Percentiles rank a stretch among this genome's conserved stretches.
Evolutionary conservation across 2,113 vertebrate species (phyloP).

Genomic region (Paedocypris sp.): DNA sequence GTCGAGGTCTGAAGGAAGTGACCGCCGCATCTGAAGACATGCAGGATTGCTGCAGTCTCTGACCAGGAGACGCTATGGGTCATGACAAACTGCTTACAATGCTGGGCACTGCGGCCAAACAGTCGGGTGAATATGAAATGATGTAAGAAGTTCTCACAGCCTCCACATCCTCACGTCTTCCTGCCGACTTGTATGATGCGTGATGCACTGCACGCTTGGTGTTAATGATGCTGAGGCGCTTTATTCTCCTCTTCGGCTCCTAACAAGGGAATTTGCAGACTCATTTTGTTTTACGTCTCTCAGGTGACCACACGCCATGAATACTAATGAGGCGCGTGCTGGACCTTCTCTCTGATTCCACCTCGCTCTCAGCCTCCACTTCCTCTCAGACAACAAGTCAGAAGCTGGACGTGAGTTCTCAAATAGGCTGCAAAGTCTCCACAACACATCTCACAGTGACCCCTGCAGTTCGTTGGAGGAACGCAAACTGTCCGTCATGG

Average conservation of each 20-base stretch:
- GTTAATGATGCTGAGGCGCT: constrained; percentile 21
- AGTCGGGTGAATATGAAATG: no score
- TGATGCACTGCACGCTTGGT: no score
- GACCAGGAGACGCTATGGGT: not conserved
- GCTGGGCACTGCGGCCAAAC: not conserved
- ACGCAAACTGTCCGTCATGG: not conserved
- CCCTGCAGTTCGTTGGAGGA: constrained; percentile 33
- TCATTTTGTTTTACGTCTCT: constrained; percentile 60
- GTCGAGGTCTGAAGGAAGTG: not conserved
- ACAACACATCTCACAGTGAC: constrained; percentile 33
- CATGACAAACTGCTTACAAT: not conserved
- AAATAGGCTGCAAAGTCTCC: not conserved
- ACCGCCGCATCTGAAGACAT: not conserved
- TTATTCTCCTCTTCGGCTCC: constrained; percentile 53
- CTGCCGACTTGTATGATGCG: no score
- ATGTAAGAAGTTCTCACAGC: no score
- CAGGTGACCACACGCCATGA: constrained; percentile 56
- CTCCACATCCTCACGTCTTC: no score
- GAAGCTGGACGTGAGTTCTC: constrained; percentile 14
- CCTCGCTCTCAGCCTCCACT: no score
- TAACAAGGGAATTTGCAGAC: constrained; percentile 62
- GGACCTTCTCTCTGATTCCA: constrained; percentile 46
- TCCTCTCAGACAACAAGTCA: constrained; percentile 11
- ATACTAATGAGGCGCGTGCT: constrained; percentile 57
- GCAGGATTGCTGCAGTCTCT: constrained; percentile 5